Conservation (phyloP, 2,888 invertebrate genomes). For the Apamea monoglypha region DNA sequence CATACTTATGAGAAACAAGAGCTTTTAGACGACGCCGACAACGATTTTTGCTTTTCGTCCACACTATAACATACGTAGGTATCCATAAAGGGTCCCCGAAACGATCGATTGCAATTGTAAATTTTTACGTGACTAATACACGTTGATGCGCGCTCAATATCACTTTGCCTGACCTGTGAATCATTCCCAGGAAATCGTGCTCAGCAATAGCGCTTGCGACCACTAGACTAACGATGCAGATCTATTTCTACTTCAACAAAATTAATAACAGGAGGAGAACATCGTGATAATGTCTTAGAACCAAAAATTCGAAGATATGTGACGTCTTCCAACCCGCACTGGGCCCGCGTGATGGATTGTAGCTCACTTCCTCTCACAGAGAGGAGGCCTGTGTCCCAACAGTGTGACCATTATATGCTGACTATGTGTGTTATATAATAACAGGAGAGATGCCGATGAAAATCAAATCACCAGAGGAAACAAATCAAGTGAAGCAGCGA, state of each 20-base stretch:
- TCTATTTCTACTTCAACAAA: no score
- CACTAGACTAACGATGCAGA: background rate
- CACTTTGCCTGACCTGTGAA: background rate
- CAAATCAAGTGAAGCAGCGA: slow-evolving; percentile 39
- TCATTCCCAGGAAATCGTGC: background rate
- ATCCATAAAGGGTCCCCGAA: background rate
- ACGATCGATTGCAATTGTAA: background rate
- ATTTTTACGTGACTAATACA: background rate
- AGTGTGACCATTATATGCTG: background rate
- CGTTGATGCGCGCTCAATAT: background rate
- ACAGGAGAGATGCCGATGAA: background rate
- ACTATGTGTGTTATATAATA: background rate
- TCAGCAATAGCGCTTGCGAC: no score
- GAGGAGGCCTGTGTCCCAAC: background rate
- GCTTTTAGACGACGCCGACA: background rate
- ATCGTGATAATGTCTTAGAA: background rate
- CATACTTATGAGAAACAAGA: slow-evolving; percentile 1
- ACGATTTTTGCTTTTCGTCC: background rate
- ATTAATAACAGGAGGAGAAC: no score
- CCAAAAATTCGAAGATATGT: no score
- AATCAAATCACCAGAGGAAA: slow-evolving; percentile 17
- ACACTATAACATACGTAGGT: background rate
- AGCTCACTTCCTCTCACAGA: background rate
- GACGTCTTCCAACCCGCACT: no score
- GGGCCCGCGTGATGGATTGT: no score